Evolutionary conservation across 2,797 vertebrate genomes (phyloP).

Genomic region (Cynodonichthys magdalenae): DNA sequence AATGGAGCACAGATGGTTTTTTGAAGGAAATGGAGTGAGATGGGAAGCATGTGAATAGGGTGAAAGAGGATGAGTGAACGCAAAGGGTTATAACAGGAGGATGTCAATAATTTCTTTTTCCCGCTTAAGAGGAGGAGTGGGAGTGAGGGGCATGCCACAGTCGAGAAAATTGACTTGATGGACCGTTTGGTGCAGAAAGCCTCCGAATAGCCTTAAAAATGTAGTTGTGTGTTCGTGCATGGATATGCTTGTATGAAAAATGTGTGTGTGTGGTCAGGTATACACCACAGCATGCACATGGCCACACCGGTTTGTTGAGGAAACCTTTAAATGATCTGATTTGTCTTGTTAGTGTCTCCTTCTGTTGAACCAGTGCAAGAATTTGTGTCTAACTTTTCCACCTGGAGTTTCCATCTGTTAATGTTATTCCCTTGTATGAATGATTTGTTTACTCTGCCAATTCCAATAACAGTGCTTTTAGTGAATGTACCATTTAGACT

Average conservation of each 20-base stretch:
- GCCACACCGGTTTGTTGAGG: conserved; percentile 36
- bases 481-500: conserved; percentile 32
- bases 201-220: conserved; percentile 33
- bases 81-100: conserved; percentile 54
- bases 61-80: conserved; percentile 31
- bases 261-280: conserved; percentile 24
- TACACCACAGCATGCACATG: conserved; percentile 32
- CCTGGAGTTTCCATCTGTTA: conserved; percentile 5
- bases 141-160: conserved; percentile 45
- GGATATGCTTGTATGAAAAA: conserved; percentile 24
- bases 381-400: conserved; percentile 22
- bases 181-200: conserved; percentile 64
- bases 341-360: conserved; percentile 37
- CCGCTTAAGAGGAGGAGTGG: conserved; percentile 29
- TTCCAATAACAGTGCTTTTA: conserved; percentile 45
- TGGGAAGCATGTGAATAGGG: conserved; percentile 34
- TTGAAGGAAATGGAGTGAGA: conserved; percentile 58
- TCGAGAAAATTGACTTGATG: conserved; percentile 69
- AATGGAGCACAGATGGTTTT: conserved; percentile 19
- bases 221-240: conserved; percentile 27
- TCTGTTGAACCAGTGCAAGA: conserved; percentile 27
- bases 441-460: conserved; percentile 40
- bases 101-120: conserved; percentile 61
- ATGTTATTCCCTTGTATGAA: conserved; percentile 10
- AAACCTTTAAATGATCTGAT: conserved; percentile 46